Conservation (phyloP, 2,113 vertebrate genomes). For the Paramormyrops kingsleyae region DNA sequence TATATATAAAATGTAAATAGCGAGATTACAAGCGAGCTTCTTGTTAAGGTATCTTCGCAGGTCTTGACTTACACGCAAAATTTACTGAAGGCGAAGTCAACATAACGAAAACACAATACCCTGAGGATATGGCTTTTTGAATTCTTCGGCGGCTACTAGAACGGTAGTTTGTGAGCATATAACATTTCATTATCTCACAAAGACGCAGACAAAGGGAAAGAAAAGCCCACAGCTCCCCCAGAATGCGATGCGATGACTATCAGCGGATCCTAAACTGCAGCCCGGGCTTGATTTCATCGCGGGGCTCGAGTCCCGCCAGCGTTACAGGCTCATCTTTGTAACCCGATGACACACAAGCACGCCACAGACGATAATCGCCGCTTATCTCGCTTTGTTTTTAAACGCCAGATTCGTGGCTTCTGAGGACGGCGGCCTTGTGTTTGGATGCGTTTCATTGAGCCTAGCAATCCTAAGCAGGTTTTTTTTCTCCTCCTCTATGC, state of each 20-base stretch:
- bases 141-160: not conserved
- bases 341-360: conserved; percentile 38
- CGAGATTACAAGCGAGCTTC: not conserved
- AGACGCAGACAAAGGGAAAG: conserved; percentile 37
- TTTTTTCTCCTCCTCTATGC: not conserved
- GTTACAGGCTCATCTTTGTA: conserved; percentile 48
- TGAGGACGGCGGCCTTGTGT: conserved; percentile 39
- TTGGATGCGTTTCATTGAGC: conserved; percentile 48
- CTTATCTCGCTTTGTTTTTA: conserved; percentile 55
- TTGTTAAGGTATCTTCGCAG: not conserved
- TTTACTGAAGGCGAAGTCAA: not conserved
- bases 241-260: conserved; percentile 35
- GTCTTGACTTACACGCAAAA: not conserved
- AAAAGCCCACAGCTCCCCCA: conserved; percentile 14
- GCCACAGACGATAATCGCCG: conserved; percentile 39
- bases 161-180: conserved; percentile 28
- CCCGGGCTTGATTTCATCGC: conserved; percentile 9
- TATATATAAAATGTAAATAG: not conserved
- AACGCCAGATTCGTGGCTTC: conserved; percentile 49
- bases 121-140: conserved; percentile 26
- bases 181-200: conserved; percentile 35
- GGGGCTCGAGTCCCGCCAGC: conserved; percentile 10
- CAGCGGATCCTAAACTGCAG: not conserved
- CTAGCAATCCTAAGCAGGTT: conserved; percentile 12
- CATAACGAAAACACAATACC: conserved; percentile 10